A percentile compares a stretch with the other conserved stretches of the same genome.
Conservation (phyloP, 2,797 vertebrate species). For the Liasis olivaceus region DNA sequence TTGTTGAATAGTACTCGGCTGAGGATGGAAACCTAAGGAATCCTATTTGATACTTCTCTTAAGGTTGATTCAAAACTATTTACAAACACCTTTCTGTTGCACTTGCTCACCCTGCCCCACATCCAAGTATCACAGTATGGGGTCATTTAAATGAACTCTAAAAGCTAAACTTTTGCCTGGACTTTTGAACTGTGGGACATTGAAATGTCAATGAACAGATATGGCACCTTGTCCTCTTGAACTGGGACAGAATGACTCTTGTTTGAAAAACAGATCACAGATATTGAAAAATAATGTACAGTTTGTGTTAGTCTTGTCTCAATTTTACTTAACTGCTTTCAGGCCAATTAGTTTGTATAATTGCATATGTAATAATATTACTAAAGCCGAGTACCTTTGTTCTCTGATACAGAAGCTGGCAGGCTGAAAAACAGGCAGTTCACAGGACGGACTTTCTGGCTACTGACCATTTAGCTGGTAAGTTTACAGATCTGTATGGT, state of each 20-base stretch:
- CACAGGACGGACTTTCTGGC: slow-evolving; percentile 99
- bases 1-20: neutral
- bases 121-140: neutral
- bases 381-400: slow-evolving; percentile 18
- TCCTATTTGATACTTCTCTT: neutral
- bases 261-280: neutral
- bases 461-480: slow-evolving; percentile 99
- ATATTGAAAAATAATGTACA: neutral
- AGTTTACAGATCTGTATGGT: slow-evolving; percentile 64
- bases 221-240: neutral
- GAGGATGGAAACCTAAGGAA: neutral
- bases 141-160: neutral
- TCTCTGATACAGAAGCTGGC: slow-evolving; percentile 90
- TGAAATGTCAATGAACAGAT: neutral
- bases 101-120: neutral
- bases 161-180: neutral
- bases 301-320: neutral
- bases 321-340: neutral
- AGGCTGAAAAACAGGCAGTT: slow-evolving; percentile 93
- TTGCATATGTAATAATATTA: neutral
- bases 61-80: neutral
- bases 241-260: neutral
- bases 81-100: neutral
- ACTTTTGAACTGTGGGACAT: neutral
- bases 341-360: neutral